phyloP scores from a whole-genome alignment of 2,888 invertebrate species.

The Pachymerium ferrugineum region DNA sequence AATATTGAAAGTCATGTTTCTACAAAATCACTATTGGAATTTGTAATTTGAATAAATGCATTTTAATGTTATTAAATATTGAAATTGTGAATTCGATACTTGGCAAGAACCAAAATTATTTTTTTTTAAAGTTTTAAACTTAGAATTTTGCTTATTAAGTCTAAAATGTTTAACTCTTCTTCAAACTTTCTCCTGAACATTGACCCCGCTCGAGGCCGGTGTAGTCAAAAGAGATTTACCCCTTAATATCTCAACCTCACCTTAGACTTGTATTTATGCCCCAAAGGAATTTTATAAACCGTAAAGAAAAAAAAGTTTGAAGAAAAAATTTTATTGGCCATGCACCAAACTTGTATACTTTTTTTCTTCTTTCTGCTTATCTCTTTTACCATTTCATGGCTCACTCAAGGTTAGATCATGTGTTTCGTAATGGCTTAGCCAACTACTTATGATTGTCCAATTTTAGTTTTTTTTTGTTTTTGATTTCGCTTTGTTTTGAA shows the following conservation, averaged over 20 bases:
- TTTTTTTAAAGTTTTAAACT: too few species aligned
- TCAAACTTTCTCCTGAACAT: slow-evolving; percentile 1
- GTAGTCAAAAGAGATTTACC: slow-evolving; percentile 20
- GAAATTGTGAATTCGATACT: too few species aligned
- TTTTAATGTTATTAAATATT: too few species aligned
- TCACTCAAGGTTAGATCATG: background rate
- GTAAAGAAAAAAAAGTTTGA: background rate
- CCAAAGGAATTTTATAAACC: background rate
- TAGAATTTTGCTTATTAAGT: too few species aligned
- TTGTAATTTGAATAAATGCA: too few species aligned
- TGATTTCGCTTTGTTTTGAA: background rate
- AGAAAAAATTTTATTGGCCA: background rate
- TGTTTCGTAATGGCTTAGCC: background rate
- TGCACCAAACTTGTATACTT: background rate
- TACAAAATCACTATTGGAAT: too few species aligned
- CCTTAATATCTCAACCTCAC: slow-evolving; percentile 22
- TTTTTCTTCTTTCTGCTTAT: too few species aligned
- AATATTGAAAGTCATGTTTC: too few species aligned
- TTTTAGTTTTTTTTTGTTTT: background rate
- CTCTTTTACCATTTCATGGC: too few species aligned
- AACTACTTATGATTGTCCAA: background rate
- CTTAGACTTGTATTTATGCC: slow-evolving; percentile 19
- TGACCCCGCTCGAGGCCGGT: slow-evolving; percentile 27
- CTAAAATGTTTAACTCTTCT: background rate
- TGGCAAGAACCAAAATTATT: too few species aligned